Base-by-base conservation (phyloP, 2,113 vertebrate species). In the Daphoenositta chrysoptera region DNA sequence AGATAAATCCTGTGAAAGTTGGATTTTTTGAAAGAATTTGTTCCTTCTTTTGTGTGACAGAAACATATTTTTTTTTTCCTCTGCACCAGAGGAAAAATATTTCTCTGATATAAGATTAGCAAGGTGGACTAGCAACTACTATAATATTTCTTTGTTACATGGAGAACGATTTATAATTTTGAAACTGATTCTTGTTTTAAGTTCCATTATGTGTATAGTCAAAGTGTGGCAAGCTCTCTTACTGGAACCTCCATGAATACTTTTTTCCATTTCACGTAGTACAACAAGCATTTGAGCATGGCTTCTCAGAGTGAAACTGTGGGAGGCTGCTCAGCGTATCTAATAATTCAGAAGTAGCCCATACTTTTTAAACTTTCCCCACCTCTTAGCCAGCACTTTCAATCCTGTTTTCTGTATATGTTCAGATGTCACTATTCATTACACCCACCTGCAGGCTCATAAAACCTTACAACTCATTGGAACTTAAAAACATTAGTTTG, bases 151-250 rank as follows among this genome's bases (percentile, higher is more conserved):
- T 70, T 68, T 28, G 11, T 33, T 72, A 40, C 6, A 12, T 0
- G 10, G 40, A 51, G 4, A 2, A 47, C n/a, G 22, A 56, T 11
- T 40, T 39, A 50, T 2, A 3, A 47, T 37, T 71, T 71, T 77
- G 31, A 87, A 50, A 30, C 1, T 5, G n/a, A 35, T 44, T 5
- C 2, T 51, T 16, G 5, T 11, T 80, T 86, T 79, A 28, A 56
- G 6, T 23, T 81, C 20, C 7, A 15, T 51, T 76, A 12, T 0
- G 0, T 61, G 8, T 44, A 5, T 31, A 56, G 21, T 44, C 14
- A n/a, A 68, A 83, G 12, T 6, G 10, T 22, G 48, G 23, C 8
- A 61, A 73, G 8, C 5, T 15, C 8, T 66, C 44, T 80, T 30
- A 65, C 30, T 10, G 45, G 56, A 48, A 58, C 2, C 1, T 37